Evolutionary conservation across 1,140 invertebrate species (phyloP).

Genomic region (Aphelenchoides fujianensis): DNA sequence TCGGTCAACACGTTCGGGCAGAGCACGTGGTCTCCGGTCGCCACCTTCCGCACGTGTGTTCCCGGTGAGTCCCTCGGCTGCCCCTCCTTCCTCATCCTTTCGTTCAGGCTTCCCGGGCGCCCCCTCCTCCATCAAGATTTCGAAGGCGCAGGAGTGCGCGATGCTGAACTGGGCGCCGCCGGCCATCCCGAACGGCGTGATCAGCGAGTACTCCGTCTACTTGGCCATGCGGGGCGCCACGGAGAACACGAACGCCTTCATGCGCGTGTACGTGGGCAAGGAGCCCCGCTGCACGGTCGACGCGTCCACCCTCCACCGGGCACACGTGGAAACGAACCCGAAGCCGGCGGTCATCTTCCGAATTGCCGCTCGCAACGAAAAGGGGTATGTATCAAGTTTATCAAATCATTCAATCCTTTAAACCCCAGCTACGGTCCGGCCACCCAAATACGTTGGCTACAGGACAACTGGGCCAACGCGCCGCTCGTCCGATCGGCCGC

Average conservation of each 20-base stretch:
- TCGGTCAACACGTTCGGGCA: conserved; percentile 88
- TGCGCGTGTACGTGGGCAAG: conserved; percentile 92
- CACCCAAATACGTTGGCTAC: too few species aligned
- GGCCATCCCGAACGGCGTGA: conserved; percentile 81
- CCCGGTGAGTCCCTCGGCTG: conserved; percentile 64
- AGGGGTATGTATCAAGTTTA: too few species aligned
- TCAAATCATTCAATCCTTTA: too few species aligned
- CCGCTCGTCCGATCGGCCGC: too few species aligned
- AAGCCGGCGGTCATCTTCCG: conserved; percentile 99
- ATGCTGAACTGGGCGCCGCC: conserved; percentile 97
- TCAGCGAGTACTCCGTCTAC: conserved; percentile 97
- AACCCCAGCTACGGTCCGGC: too few species aligned
- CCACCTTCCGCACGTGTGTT: conserved; percentile 89
- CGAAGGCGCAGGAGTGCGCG: conserved; percentile 80
- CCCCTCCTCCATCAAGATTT: conserved; percentile 95
- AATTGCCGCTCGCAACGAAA: conserved; percentile 96
- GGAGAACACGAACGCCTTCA: conserved; percentile 73
- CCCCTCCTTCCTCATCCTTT: background rate
- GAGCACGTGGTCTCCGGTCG: conserved; percentile 89
- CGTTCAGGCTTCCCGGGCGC: conserved; percentile 86
- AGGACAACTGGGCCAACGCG: too few species aligned
- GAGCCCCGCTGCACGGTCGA: conserved; percentile 85
- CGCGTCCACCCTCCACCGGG: conserved; percentile 78
- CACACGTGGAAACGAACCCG: conserved; percentile 87
- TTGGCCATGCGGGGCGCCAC: conserved; percentile 74